Conservation (phyloP, 2,797 vertebrate species). For the Sebastolobus altivelis region DNA sequence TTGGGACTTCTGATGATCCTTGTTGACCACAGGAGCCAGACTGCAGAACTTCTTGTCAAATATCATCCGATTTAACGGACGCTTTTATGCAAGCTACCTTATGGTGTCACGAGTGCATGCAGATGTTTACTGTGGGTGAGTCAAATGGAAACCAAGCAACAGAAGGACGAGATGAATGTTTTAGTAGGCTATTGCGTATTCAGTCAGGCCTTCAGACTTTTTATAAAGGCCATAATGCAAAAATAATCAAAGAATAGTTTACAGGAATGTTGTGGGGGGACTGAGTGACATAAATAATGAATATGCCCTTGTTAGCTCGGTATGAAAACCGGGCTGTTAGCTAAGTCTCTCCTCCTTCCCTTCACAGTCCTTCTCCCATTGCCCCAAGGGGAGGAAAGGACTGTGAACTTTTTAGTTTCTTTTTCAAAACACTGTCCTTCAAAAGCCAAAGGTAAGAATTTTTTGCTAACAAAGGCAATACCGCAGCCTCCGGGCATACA, state of each 20-base stretch:
- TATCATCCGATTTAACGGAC: not conserved
- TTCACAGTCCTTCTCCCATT: conserved; percentile 28
- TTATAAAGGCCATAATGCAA: conserved; percentile 29
- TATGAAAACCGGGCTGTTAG: conserved; percentile 31
- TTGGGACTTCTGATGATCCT: not conserved
- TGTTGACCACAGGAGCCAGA: not conserved
- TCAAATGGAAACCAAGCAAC: conserved; percentile 34
- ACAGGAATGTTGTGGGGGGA: conserved; percentile 29
- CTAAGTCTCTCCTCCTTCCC: conserved; percentile 21
- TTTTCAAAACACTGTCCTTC: conserved; percentile 61
- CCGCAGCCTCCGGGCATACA: conserved; percentile 60
- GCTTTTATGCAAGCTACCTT: conserved; percentile 4
- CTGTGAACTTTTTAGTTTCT: conserved; percentile 47
- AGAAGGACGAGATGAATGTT: conserved; percentile 30
- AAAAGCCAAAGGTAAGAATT: conserved; percentile 56
- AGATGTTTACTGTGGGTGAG: conserved; percentile 30
- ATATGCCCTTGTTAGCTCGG: conserved; percentile 27
- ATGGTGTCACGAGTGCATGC: conserved; percentile 1
- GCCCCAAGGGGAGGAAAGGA: conserved; percentile 22
- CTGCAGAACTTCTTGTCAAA: not conserved
- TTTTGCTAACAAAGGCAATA: conserved; percentile 60
- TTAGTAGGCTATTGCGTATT: conserved; percentile 3
- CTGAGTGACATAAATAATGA: conserved; percentile 49
- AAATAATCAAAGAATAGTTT: conserved; percentile 43
- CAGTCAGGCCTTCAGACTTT: conserved; percentile 15